phyloP scores from a whole-genome alignment of 1,140 invertebrate species.

The Trachymyrmex septentrionalis region DNA sequence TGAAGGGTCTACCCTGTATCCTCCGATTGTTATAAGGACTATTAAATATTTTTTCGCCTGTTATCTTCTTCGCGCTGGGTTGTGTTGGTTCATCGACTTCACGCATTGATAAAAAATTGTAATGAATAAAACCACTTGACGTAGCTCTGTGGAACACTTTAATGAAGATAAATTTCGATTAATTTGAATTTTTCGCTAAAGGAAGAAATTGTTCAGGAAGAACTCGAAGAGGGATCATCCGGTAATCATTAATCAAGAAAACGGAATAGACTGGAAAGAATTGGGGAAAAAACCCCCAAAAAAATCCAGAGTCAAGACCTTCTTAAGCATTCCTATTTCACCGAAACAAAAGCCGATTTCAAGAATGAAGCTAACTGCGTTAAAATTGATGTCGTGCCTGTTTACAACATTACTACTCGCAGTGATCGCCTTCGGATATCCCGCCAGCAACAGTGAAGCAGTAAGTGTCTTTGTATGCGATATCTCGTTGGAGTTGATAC shows the following conservation, averaged over 20 bases:
- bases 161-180: constrained; percentile 25
- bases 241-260: not conserved
- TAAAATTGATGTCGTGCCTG: constrained; percentile 75
- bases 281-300: not conserved
- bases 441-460: constrained; percentile 81
- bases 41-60: not conserved
- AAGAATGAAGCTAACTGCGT: constrained; percentile 80
- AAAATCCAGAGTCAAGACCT: not conserved
- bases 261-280: not conserved
- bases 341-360: not conserved
- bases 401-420: constrained; percentile 72
- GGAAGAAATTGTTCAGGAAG: not conserved
- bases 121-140: not conserved
- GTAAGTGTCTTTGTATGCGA: constrained; percentile 75
- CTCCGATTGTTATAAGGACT: not conserved
- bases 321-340: not conserved
- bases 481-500: not conserved
- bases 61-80: not conserved
- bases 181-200: constrained; percentile 22
- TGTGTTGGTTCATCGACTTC: not conserved
- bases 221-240: not conserved
- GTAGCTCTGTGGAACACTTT: constrained; percentile 3
- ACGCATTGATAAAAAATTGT: not conserved
- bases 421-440: constrained; percentile 73
- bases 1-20: constrained; percentile 39